Conservation (phyloP, 2,113 vertebrate genomes). For the Bothrops jararaca region DNA sequence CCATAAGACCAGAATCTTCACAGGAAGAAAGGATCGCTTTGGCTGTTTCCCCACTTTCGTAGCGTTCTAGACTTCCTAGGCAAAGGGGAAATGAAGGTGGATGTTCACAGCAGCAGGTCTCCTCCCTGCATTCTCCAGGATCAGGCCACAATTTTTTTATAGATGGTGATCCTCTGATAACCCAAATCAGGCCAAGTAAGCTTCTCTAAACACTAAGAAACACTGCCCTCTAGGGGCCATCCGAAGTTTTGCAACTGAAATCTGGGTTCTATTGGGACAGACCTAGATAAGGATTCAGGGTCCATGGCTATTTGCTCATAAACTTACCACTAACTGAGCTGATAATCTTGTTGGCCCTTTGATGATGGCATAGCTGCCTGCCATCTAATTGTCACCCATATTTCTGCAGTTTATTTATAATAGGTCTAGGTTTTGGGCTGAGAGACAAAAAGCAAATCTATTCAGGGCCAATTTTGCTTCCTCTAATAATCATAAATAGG, state of each 20-base stretch:
- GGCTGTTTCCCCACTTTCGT: conserved; percentile 74
- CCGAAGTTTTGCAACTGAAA: not conserved
- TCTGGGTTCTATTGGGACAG: not conserved
- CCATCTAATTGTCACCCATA: not conserved
- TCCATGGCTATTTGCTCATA: not conserved
- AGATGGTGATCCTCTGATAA: not conserved
- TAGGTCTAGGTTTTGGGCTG: not conserved
- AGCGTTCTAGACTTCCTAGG: conserved; percentile 72
- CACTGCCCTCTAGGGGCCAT: conserved; percentile 68
- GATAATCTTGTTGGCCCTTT: not conserved
- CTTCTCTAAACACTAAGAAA: conserved; percentile 56
- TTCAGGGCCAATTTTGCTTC: not conserved
- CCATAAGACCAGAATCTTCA: conserved; percentile 60
- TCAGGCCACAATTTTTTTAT: not conserved
- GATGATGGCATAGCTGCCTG: not conserved
- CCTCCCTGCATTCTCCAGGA: not conserved
- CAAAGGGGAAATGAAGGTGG: conserved; percentile 25
- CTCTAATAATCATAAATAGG: not conserved
- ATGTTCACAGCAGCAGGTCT: not conserved
- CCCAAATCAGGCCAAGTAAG: not conserved
- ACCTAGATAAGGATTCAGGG: not conserved
- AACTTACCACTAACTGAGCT: not conserved
- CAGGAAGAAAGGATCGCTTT: conserved; percentile 69
- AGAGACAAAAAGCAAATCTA: not conserved
- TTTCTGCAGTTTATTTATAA: not conserved